Conservation (phyloP, 2,113 vertebrate genomes). For the Chamaea fasciata region DNA sequence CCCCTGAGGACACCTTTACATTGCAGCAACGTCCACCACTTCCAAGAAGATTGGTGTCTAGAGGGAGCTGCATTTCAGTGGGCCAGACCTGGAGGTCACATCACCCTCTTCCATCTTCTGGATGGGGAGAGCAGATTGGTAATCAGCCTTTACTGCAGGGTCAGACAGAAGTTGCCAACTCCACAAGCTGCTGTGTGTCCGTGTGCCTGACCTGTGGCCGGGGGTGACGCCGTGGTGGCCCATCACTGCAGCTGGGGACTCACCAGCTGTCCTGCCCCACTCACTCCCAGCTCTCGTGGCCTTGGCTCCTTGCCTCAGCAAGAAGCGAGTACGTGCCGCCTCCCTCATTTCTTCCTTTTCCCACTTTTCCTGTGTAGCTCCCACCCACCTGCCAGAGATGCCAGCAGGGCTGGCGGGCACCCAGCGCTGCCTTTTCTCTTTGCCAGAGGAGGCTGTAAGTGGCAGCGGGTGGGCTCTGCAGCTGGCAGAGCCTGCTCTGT, state of each 20-base stretch:
- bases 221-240: fast-evolving
- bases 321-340: not conserved
- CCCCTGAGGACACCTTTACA: not conserved
- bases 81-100: not conserved
- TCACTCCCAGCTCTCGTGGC: not conserved
- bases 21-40: not conserved
- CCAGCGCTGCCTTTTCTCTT: not conserved
- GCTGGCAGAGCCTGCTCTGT: not conserved
- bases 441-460: not conserved
- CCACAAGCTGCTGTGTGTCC: not conserved
- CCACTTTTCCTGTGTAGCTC: not conserved
- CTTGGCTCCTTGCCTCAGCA: not conserved
- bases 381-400: not conserved
- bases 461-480: not conserved
- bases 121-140: not conserved
- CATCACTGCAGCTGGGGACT: not conserved
- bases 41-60: not conserved
- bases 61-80: not conserved
- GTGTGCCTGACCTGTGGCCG: fast-evolving
- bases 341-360: not conserved
- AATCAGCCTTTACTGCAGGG: not conserved
- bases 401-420: not conserved
- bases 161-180: not conserved
- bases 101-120: not conserved
- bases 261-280: not conserved